Evolutionary conservation across 2,888 invertebrate species (phyloP).

Genomic region (Dynastes tityus): DNA sequence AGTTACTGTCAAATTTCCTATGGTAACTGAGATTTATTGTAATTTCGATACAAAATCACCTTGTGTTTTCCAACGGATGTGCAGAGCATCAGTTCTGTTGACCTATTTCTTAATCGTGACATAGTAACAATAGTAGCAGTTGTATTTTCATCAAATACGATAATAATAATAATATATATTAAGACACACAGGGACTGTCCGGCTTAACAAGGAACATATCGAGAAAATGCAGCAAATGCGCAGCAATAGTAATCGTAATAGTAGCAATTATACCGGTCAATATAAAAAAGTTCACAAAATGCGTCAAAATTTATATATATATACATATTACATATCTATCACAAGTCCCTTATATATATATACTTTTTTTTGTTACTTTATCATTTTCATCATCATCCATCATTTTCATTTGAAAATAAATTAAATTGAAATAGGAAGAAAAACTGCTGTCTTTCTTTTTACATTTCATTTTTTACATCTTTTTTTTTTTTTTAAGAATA

Average conservation of each 20-base stretch:
- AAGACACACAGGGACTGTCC: constrained; percentile 6
- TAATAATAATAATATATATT: background rate
- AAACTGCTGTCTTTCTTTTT: too few species aligned
- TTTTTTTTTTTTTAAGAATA: too few species aligned
- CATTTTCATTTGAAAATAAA: constrained; percentile 7
- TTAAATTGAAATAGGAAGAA: too few species aligned
- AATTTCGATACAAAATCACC: too few species aligned
- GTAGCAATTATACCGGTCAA: constrained; percentile 59
- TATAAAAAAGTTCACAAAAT: constrained; percentile 67
- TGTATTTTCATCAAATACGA: background rate
- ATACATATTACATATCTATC: constrained; percentile 67
- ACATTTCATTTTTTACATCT: too few species aligned
- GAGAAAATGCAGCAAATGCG: constrained; percentile 29
- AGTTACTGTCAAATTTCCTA: too few species aligned
- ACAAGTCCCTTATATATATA: constrained; percentile 66
- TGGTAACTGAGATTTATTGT: too few species aligned
- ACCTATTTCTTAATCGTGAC: too few species aligned
- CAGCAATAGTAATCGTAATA: background rate
- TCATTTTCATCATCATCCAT: constrained; percentile 1
- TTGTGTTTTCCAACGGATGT: too few species aligned
- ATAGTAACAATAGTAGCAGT: too few species aligned
- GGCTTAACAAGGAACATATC: constrained; percentile 19
- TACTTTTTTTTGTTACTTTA: constrained; percentile 48
- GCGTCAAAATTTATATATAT: constrained; percentile 65
- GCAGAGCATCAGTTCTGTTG: too few species aligned